Conservation (phyloP, 2,888 invertebrate genomes). For the Odontothrips loti region DNA sequence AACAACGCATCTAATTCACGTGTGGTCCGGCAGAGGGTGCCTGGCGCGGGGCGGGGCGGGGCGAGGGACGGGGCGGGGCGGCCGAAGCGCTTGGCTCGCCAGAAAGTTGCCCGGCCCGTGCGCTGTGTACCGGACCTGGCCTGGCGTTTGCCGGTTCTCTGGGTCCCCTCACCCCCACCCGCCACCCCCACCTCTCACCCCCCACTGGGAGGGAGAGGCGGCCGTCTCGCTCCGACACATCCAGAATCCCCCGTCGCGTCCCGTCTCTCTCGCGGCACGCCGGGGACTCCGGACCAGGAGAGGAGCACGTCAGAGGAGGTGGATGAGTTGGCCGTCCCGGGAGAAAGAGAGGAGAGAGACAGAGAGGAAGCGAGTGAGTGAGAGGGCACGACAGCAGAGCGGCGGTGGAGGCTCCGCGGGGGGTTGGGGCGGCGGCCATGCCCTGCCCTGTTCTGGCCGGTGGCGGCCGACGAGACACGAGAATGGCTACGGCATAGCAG, state of each 20-base stretch:
- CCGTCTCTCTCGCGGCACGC: background rate
- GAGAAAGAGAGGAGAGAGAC: background rate
- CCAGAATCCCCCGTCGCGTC: background rate
- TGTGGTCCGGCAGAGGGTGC: background rate
- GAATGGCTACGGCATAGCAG: too few relatives aligned
- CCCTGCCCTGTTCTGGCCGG: too few relatives aligned
- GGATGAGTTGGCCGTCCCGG: too few relatives aligned
- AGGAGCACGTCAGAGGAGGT: too few relatives aligned
- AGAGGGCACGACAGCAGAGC: background rate
- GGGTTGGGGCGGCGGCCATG: background rate
- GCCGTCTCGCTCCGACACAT: background rate
- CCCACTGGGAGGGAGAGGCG: too few relatives aligned
- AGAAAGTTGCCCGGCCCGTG: background rate
- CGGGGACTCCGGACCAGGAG: too few relatives aligned
- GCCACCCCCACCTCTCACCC: background rate
- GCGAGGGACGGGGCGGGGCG: background rate
- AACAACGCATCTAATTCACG: background rate
- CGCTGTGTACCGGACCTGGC: background rate
- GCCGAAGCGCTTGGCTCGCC: background rate
- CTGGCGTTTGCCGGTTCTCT: background rate
- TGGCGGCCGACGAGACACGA: too few relatives aligned
- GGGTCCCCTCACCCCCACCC: background rate
- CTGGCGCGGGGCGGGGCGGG: background rate
- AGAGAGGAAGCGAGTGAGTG: background rate
- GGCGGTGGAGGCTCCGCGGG: background rate